phyloP scores from a whole-genome alignment of 2,888 invertebrate genomes.

The Lottia gigantea region DNA sequence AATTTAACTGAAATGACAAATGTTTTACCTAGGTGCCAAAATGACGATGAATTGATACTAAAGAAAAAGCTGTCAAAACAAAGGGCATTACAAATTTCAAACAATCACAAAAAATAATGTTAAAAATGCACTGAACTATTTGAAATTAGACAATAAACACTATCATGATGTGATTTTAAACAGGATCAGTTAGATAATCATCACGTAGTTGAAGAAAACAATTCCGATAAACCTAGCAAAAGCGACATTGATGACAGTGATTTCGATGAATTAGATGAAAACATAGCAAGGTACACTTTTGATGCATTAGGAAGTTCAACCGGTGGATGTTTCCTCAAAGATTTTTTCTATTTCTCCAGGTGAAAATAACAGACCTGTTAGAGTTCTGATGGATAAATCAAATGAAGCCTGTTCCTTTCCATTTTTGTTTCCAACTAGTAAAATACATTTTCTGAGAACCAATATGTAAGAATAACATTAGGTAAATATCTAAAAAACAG shows the following conservation, averaged over 20 bases:
- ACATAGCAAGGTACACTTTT: not conserved
- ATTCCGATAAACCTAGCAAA: no score
- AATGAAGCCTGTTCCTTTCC: slow-evolving; percentile 28
- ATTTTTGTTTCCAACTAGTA: slow-evolving; percentile 18
- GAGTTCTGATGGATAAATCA: slow-evolving; percentile 10
- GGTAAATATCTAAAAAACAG: slow-evolving; percentile 21
- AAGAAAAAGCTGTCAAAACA: no score
- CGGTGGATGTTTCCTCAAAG: slow-evolving; percentile 22
- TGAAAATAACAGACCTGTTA: slow-evolving; percentile 20
- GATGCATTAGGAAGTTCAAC: slow-evolving; percentile 26
- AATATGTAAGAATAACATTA: slow-evolving; percentile 10
- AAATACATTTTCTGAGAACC: slow-evolving; percentile 9
- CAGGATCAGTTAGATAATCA: no score
- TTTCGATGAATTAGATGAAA: not conserved
- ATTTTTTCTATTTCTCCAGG: slow-evolving; percentile 20
- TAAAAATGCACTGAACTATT: no score
- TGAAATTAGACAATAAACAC: no score
- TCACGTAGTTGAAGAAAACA: no score
- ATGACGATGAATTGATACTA: no score
- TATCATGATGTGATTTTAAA: no score
- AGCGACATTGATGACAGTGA: not conserved
- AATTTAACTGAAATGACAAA: no score
- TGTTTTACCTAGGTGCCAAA: no score
- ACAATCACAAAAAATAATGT: no score
- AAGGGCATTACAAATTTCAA: no score